A percentile compares a stretch with the other conserved stretches of the same genome.
These are phyloP conservation scores for Aphidius ervi DNA, from an alignment of 1,140 invertebrate genomes.

Conservation along the genomic window DNA sequence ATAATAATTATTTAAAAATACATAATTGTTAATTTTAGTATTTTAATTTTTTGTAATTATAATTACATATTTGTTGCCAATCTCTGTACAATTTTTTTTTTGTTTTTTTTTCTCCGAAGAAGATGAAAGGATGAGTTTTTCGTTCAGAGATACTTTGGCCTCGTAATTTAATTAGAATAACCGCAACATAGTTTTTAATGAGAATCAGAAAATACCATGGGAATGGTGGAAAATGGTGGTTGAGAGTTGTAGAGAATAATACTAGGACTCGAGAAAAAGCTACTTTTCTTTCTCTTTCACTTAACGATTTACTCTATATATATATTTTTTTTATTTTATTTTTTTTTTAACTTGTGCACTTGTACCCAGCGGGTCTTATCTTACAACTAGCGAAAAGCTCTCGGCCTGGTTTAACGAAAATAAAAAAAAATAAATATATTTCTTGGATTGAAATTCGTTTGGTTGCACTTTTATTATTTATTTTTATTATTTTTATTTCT, in stretches of 20 bases:
- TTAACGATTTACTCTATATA: not conserved
- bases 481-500: not conserved
- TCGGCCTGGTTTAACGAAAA: conserved; percentile 28
- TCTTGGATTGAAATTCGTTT: conserved; percentile 39
- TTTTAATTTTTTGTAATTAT: too few species aligned
- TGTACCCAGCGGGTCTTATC: conserved; percentile 3
- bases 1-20: not conserved
- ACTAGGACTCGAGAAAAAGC: not conserved
- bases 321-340: not conserved
- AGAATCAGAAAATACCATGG: not conserved
- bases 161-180: conserved; percentile 22
- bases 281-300: conserved; percentile 6
- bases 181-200: conserved; percentile 16
- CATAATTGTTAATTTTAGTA: too few species aligned
- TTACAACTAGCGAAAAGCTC: conserved; percentile 9
- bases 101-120: too few species aligned
- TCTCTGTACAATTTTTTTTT: too few species aligned
- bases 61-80: too few species aligned
- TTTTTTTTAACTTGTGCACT: not conserved
- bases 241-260: not conserved
- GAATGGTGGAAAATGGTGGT: conserved; percentile 13
- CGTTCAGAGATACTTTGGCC: too few species aligned
- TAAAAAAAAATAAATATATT: conserved; percentile 33
- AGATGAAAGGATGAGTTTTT: too few species aligned
- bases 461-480: conserved; percentile 8